These are phyloP conservation scores for Heterotis niloticus DNA, from an alignment of 2,113 vertebrate species.

Conservation along the genomic window DNA sequence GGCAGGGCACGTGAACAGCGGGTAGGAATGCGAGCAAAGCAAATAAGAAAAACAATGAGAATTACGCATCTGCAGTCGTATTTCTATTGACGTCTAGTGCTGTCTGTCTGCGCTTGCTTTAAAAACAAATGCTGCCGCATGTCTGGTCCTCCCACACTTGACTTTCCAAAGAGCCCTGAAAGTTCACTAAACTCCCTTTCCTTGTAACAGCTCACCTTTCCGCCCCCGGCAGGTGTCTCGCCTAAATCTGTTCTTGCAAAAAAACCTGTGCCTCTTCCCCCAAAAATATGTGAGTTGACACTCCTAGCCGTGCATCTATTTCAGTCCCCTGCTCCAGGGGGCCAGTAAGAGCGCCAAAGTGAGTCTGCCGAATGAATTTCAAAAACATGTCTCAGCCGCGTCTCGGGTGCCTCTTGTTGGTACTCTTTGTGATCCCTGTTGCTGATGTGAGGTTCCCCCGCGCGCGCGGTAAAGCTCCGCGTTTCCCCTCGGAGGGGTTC, in stretches of 20 bases:
- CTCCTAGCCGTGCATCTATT: not conserved
- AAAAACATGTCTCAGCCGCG: not conserved
- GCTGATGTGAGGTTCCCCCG: not conserved
- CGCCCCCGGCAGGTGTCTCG: slow-evolving; percentile 46
- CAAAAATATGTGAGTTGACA: slow-evolving; percentile 36
- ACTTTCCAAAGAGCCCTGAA: slow-evolving; percentile 45
- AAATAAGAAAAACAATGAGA: no score
- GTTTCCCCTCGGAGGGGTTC: not conserved
- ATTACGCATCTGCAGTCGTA: no score
- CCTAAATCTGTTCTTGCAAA: slow-evolving; percentile 53
- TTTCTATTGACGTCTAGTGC: no score
- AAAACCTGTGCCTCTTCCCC: slow-evolving; percentile 34
- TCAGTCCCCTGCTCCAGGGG: not conserved
- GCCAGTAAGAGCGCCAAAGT: not conserved
- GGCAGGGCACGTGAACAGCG: not conserved
- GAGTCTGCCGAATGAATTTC: not conserved
- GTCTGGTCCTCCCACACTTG: slow-evolving; percentile 28
- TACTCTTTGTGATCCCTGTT: not conserved
- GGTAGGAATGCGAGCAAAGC: not conserved
- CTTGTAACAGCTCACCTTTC: slow-evolving; percentile 38
- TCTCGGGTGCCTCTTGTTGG: not conserved
- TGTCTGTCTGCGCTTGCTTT: slow-evolving; percentile 15
- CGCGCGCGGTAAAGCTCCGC: not conserved
- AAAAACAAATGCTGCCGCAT: not conserved
- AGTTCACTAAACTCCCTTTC: slow-evolving; percentile 46